Percentiles rank a stretch among this genome's conserved stretches.
phyloP scores from a whole-genome alignment of 2,888 invertebrate genomes.

The Tanaodytes sp. region DNA sequence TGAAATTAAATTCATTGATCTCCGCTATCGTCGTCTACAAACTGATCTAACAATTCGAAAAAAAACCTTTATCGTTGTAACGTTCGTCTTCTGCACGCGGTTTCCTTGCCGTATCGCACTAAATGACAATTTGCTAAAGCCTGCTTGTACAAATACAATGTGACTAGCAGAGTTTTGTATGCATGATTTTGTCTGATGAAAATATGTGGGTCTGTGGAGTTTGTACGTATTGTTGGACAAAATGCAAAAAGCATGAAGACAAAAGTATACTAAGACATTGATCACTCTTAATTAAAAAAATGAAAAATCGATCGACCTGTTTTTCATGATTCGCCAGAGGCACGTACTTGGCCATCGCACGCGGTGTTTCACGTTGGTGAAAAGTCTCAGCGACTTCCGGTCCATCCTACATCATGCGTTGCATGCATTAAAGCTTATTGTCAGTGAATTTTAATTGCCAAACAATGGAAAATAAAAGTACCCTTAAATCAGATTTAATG shows the following conservation, averaged over 20 bases:
- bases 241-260: conserved; percentile 51
- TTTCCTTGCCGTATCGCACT: conserved; percentile 10
- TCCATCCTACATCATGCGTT: conserved; percentile 72
- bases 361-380: conserved; percentile 70
- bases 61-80: conserved; percentile 15
- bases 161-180: too few relatives aligned
- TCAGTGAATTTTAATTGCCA: conserved; percentile 68
- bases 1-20: too few relatives aligned
- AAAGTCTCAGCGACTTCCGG: conserved; percentile 70
- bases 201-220: conserved; percentile 30
- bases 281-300: conserved; percentile 62
- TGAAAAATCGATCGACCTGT: conserved; percentile 72
- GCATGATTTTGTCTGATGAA: too few relatives aligned
- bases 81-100: conserved; percentile 12
- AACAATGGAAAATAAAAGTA: conserved; percentile 62
- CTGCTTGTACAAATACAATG: conserved; percentile 8
- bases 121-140: conserved; percentile 56
- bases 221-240: conserved; percentile 56
- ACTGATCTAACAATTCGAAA: too few relatives aligned
- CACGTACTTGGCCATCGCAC: conserved; percentile 71
- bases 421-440: conserved; percentile 72
- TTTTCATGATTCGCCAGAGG: conserved; percentile 72
- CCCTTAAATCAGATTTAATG: conserved; percentile 39
- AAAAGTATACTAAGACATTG: conserved; percentile 57
- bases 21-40: too few relatives aligned